Evolutionary conservation across 2,888 invertebrate genomes (phyloP), one percentile per base, ranked within the genome.

Genomic region (Ornithoptera priamus): DNA sequence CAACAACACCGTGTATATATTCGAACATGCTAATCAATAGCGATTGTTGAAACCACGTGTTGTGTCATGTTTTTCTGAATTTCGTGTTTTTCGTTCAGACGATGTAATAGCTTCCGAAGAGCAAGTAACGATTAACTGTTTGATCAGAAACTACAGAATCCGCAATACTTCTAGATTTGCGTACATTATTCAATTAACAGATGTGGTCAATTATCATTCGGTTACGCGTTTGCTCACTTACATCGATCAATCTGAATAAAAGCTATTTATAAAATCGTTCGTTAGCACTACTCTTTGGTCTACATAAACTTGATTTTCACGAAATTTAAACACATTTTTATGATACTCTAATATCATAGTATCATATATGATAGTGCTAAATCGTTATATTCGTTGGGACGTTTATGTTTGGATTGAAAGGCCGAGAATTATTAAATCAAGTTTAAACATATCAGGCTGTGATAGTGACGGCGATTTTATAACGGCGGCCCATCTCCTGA

Each of bases 1-100:
- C 46, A 20, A n/a, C 22, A 10, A 63, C 12, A 24, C 50, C 30
- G 15, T 30, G 17, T 50, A 8, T 57, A 57, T 65, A 36, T 65
- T 65, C 57, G 24, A 46, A 66, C 59, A 15, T 60, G 60, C 18
- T 66, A 66, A 66, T 65, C 22, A 59, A 57, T 56, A 20, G n/a
- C n/a, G 24, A 63, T n/a, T n/a, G 53, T 53, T 53, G 53, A 53
- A n/a, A 53, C 15, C 18, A 18, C n/a, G 53, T 18, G 53, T 53
- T n/a, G 53, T n/a, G 50, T 50, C 5, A 50, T 50, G 50, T 50
- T 50, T 50, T 50, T 18, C 2, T 50, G 15, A 46, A 17, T 50
- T 17, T 50, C 1, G 4, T n/a, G 36, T 56, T 57, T 10, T 58
- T 6, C 42, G 65, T 17, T 39, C n/a, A 46, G n/a, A 39, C 61